phyloP scores from a whole-genome alignment of 2,113 vertebrate species.

The Elephantulus edwardii region DNA sequence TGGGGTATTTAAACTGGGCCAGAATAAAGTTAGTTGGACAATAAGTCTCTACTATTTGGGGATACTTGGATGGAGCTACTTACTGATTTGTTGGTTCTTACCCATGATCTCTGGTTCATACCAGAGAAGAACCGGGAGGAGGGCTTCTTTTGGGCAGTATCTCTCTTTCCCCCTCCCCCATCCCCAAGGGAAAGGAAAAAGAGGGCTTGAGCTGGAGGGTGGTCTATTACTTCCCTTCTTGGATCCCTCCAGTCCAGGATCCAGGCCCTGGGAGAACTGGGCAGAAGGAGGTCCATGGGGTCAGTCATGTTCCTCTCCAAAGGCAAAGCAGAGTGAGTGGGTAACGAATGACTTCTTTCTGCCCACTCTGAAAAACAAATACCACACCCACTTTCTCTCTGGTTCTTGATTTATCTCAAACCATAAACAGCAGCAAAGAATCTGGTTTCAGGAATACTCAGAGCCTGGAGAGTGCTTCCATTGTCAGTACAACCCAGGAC shows the following conservation, averaged over 20 bases:
- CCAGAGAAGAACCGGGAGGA: background rate
- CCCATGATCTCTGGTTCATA: background rate
- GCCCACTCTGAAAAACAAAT: background rate
- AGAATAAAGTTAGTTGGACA: conserved; percentile 49
- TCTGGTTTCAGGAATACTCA: background rate
- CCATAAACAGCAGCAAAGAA: background rate
- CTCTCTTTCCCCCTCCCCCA: too few species aligned
- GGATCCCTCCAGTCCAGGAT: background rate
- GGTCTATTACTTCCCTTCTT: background rate
- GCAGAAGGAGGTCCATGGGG: background rate
- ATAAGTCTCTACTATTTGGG: background rate
- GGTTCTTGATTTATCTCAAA: background rate
- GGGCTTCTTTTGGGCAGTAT: background rate
- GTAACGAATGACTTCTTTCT: background rate
- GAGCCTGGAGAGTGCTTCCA: background rate
- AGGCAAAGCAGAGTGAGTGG: background rate
- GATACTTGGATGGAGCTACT: background rate
- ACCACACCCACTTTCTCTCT: background rate
- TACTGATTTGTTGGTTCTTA: background rate
- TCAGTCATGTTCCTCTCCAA: background rate
- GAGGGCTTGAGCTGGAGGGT: background rate
- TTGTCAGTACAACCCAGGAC: background rate
- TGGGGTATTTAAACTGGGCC: background rate
- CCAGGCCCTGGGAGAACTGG: background rate
- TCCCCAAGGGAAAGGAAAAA: background rate